A percentile compares a stretch with the other conserved stretches of the same genome.
Conservation (phyloP, 35 echinoderm and acorn worm species). For the Eucidaris tribuloides region DNA sequence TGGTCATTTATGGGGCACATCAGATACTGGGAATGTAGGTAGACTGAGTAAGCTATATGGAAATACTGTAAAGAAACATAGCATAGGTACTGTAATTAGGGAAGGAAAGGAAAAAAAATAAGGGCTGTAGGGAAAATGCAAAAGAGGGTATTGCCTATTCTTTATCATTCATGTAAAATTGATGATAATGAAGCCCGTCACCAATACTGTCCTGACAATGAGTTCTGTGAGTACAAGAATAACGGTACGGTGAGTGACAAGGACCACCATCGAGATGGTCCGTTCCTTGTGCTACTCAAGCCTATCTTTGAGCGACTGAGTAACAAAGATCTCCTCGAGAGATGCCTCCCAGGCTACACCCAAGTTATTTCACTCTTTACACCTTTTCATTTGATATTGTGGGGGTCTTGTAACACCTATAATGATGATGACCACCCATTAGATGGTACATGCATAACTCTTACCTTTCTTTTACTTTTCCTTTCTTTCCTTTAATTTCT, state of each 20-base stretch:
- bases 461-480: too few species aligned
- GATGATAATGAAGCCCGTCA: not conserved
- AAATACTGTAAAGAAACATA: not conserved
- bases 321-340: not conserved
- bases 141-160: not conserved
- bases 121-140: not conserved
- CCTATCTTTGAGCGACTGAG: slow-evolving; percentile 3
- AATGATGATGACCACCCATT: too few species aligned
- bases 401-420: too few species aligned
- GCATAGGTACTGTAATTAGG: not conserved
- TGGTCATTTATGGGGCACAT: not conserved
- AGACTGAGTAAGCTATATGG: too few species aligned
- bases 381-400: too few species aligned
- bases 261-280: not conserved
- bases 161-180: not conserved
- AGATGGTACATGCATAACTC: too few species aligned
- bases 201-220: not conserved
- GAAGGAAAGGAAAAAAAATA: not conserved
- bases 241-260: not conserved
- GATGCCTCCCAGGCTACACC: slow-evolving; percentile 29
- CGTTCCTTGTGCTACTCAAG: not conserved
- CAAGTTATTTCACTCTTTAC: too few species aligned
- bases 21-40: not conserved
- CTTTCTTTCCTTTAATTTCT: too few species aligned
- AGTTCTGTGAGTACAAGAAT: not conserved